Conservation (phyloP, 2,888 invertebrate species). For the Hypena proboscidalis region DNA sequence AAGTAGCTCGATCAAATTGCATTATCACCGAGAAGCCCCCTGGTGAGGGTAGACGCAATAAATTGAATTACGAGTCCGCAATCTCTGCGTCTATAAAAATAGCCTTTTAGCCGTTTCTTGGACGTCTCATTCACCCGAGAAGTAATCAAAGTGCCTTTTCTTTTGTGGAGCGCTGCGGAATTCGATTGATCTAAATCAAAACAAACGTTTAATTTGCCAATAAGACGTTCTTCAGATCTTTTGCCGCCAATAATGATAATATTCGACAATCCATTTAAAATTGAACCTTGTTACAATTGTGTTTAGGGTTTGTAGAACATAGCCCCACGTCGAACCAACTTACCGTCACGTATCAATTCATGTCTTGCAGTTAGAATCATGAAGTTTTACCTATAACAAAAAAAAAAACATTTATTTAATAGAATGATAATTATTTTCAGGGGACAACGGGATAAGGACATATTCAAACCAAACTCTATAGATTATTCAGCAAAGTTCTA, state of each 20-base stretch:
- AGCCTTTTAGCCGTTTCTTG: slow-evolving; percentile 55
- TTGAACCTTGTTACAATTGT: too few species aligned
- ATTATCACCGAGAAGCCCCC: slow-evolving; percentile 70
- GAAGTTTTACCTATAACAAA: slow-evolving; percentile 1
- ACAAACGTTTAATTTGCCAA: slow-evolving; percentile 4
- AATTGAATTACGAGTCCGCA: slow-evolving; percentile 75
- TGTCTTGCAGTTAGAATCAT: neutral
- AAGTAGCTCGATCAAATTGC: slow-evolving; percentile 80
- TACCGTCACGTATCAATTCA: too few species aligned
- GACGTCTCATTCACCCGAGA: slow-evolving; percentile 38
- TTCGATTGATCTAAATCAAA: slow-evolving; percentile 26
- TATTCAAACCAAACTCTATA: too few species aligned
- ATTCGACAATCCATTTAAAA: too few species aligned
- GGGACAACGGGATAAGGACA: too few species aligned
- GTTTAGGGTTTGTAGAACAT: too few species aligned
- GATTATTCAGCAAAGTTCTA: too few species aligned
- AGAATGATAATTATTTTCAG: too few species aligned
- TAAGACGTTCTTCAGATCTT: too few species aligned
- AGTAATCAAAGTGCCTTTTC: slow-evolving; percentile 60
- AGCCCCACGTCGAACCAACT: too few species aligned
- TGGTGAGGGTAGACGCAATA: slow-evolving; percentile 65
- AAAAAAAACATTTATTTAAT: neutral
- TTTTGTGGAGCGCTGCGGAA: slow-evolving; percentile 38
- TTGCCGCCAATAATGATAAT: too few species aligned
- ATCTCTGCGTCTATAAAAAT: slow-evolving; percentile 70